Evolutionary conservation across 1,140 invertebrate species (phyloP).

Genomic region (Coenobita brevimanus): DNA sequence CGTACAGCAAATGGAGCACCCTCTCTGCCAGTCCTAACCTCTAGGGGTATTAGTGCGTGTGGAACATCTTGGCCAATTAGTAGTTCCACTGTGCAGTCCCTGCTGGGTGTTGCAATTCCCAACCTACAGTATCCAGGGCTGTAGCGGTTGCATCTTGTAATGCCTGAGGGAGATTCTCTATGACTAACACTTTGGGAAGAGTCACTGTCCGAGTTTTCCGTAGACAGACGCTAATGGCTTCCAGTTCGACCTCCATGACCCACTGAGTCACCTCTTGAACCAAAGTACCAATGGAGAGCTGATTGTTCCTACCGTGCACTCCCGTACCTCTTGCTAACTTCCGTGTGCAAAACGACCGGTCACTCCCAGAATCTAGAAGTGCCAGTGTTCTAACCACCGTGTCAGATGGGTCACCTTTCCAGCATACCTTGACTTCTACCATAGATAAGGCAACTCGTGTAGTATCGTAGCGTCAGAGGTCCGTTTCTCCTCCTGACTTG

Average conservation of each 20-base stretch:
- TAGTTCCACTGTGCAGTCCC: background rate
- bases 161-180: background rate
- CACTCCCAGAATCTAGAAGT: no score
- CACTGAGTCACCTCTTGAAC: background rate
- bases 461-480: no score
- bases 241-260: background rate
- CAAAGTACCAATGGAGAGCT: background rate
- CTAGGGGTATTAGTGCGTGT: background rate
- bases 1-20: constrained; percentile 5
- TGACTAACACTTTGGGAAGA: background rate
- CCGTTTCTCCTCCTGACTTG: no score
- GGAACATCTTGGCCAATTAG: background rate
- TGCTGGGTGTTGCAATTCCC: background rate
- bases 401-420: background rate
- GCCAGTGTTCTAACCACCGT: background rate
- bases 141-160: background rate
- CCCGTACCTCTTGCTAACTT: background rate
- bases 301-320: background rate
- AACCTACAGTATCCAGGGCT: background rate
- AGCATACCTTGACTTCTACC: background rate
- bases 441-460: background rate
- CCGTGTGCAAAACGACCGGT: background rate
- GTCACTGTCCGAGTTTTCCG: background rate
- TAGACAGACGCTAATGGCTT: background rate
- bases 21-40: background rate